Base-by-base conservation (phyloP, 92 coral and sea anemone genomes). In the Virgularia gustaviana region DNA sequence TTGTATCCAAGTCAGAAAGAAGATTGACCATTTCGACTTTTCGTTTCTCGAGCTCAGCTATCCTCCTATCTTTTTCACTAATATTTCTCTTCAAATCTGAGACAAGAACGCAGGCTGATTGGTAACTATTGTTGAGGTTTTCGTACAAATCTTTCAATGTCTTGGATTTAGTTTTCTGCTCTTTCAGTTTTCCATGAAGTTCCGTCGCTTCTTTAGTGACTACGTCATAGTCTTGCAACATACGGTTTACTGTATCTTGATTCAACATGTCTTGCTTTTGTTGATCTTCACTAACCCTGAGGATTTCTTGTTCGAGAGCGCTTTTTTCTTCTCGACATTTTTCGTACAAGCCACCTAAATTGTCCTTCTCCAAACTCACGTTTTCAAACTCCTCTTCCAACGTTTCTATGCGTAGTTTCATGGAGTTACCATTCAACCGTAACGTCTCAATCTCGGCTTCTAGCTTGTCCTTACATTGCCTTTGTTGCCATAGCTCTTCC, bases 321-420 rank as follows among this genome's bases (percentile, higher is more conserved):
- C 34, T 18, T 20, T 36, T 51, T n/a, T 8, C 36, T 2, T 49
- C 51, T 37, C 51, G 47, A 6, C 39, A 7, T 30, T 49, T 61
- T 68, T 68, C 61, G 24, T 68, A 68, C 22, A 68, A 61, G 16
- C 22, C 15, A n/a, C 28, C 33, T n/a, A 28, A 28, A 10, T n/a
- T 20, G 7, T 33, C 59, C 38, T 68, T 51, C 20, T 68, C 75
- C 18, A 16, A 24, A n/a, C 16, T 37, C 36, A 39, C 51, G 18
- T 49, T 47, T 29, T 68, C 35, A n/a, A 68, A 27, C 47, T 68
- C 75, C 9, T 68, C 61, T n/a, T 68, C 75, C 39, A 68, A 51
- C 38, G 61, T 49, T 33, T 68, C 75, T 9, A 68, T 68, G 3
- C 75, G 57, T 6, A 47, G 41, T 68, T 68, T 68, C 75, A 68